A percentile compares a stretch with the other conserved stretches of the same genome.
These are phyloP conservation scores for Hydractinia echinata DNA, from an alignment of 30 jellyfish, hydroid and myxozoan genomes.

Conservation along the genomic window DNA sequence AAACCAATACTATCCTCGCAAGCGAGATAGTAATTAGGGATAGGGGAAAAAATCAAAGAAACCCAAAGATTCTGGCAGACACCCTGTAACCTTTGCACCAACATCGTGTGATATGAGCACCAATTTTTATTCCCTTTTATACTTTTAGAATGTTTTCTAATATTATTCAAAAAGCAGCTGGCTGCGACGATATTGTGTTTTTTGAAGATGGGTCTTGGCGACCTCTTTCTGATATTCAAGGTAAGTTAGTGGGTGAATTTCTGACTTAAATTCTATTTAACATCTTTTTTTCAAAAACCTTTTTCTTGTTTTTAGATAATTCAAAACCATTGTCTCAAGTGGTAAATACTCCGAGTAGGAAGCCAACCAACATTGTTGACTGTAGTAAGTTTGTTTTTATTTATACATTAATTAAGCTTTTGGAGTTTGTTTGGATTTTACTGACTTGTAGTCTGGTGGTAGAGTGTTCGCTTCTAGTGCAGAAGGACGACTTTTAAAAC, in stretches of 20 bases:
- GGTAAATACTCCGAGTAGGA: neutral
- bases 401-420: neutral
- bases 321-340: conserved; percentile 38
- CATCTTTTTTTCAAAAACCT: neutral
- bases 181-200: conserved; percentile 66
- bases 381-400: conserved; percentile 16
- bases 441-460: too few species aligned
- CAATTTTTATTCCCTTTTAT: neutral
- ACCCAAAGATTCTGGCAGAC: too few species aligned
- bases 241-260: neutral
- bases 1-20: too few species aligned
- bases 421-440: neutral
- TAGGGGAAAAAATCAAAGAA: too few species aligned
- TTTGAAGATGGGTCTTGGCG: conserved; percentile 96
- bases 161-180: conserved; percentile 62
- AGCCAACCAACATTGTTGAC: conserved; percentile 19
- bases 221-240: conserved; percentile 56
- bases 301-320: conserved; percentile 6
- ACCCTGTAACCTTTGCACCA: too few species aligned
- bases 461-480: too few species aligned
- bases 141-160: conserved; percentile 56
- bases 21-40: too few species aligned
- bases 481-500: too few species aligned
- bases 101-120: too few species aligned
- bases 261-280: neutral